A percentile compares a stretch with the other conserved stretches of the same genome.
Conservation (phyloP, 2,113 vertebrate species). For the Cervus canadensis region DNA sequence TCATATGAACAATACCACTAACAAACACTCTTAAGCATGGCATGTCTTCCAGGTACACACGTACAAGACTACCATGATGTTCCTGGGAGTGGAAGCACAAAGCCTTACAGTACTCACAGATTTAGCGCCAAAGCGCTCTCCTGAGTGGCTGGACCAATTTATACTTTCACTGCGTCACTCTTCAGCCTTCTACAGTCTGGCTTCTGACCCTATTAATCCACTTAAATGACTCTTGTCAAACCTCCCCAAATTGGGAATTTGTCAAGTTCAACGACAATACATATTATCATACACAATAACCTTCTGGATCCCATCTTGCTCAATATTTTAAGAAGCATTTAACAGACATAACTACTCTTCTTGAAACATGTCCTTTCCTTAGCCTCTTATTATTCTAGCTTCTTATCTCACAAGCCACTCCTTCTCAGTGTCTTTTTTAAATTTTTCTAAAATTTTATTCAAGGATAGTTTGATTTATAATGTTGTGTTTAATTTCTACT, state of each 20-base stretch:
- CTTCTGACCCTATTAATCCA: neutral
- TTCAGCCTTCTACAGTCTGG: neutral
- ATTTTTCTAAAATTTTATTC: neutral
- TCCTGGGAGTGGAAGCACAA: neutral
- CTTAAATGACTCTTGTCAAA: neutral
- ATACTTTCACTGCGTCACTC: neutral
- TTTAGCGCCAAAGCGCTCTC: neutral
- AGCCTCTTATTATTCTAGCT: neutral
- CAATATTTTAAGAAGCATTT: neutral
- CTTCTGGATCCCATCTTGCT: neutral
- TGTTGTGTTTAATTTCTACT: neutral
- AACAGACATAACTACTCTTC: neutral
- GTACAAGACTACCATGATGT: neutral
- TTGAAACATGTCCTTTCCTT: neutral
- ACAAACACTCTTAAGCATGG: neutral
- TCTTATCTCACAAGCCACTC: neutral
- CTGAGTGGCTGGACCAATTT: neutral
- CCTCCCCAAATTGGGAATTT: neutral
- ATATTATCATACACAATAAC: neutral
- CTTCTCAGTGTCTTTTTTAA: neutral
- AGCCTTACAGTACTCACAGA: neutral
- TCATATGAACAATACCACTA: neutral
- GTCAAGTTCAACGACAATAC: neutral
- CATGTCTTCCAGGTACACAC: neutral
- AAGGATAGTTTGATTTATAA: neutral